A percentile compares a stretch with the other conserved stretches of the same genome.
Conservation (phyloP, 92 coral and sea anemone genomes). For the Parazoanthus darwini region DNA sequence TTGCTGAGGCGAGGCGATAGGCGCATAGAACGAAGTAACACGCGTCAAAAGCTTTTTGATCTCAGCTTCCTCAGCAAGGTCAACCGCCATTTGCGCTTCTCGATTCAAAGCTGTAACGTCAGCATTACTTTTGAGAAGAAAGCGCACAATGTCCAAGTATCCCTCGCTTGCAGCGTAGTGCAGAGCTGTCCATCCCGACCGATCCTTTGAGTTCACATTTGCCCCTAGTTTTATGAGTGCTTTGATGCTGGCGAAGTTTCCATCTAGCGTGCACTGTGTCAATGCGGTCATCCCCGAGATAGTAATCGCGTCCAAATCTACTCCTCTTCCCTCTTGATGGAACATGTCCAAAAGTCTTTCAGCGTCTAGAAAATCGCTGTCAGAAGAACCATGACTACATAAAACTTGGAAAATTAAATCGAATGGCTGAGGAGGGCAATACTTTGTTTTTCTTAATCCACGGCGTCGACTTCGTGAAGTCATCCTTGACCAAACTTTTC, state of each 20-base stretch:
- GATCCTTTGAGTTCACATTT: conserved; percentile 75
- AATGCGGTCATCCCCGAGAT: conserved; percentile 95
- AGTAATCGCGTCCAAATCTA: conserved; percentile 84
- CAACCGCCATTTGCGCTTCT: conserved; percentile 78
- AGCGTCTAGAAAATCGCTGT: conserved; percentile 63
- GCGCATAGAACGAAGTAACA: conserved; percentile 60
- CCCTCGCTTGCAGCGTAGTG: conserved; percentile 97
- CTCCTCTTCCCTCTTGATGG: conserved; percentile 52
- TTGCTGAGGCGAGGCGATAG: conserved; percentile 35
- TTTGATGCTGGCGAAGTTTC: conserved; percentile 79
- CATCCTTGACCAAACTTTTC: conserved; percentile 11
- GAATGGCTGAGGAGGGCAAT: conserved; percentile 66
- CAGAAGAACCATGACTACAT: conserved; percentile 58
- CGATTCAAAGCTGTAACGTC: conserved; percentile 69
- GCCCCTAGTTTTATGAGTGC: conserved; percentile 83
- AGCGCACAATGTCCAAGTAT: conserved; percentile 81
- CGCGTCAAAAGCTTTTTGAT: conserved; percentile 70
- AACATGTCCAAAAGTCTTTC: conserved; percentile 61
- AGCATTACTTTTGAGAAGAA: conserved; percentile 69
- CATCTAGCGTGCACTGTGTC: conserved; percentile 91
- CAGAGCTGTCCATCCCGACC: conserved; percentile 82
- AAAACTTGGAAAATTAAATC: conserved; percentile 76
- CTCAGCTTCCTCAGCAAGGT: conserved; percentile 86
- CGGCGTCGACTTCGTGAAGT: conserved; percentile 32
- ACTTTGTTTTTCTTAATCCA: conserved; percentile 29